Evolutionary conservation across 2,797 vertebrate genomes (phyloP).

Genomic region (Eulemur coronatus): DNA sequence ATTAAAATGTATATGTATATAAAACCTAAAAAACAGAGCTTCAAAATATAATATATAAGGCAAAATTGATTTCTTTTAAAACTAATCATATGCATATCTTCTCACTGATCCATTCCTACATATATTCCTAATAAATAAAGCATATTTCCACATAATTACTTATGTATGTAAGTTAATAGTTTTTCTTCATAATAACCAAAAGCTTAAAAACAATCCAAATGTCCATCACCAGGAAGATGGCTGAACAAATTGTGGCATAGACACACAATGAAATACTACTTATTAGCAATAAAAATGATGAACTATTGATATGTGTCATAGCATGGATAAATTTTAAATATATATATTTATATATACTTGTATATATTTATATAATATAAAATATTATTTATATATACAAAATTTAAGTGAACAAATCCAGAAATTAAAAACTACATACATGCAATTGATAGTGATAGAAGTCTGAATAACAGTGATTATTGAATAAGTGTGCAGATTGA

Average conservation of each 20-base stretch:
- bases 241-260: not conserved
- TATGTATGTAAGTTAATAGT: not conserved
- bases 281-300: not conserved
- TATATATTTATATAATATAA: too few relatives aligned
- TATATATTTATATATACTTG: not conserved
- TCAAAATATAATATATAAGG: not conserved
- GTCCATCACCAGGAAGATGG: not conserved
- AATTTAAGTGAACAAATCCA: not conserved
- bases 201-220: not conserved
- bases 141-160: not conserved
- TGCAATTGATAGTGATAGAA: not conserved
- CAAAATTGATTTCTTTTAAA: not conserved
- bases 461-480: not conserved
- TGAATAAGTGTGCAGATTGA: not conserved
- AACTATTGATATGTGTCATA: not conserved
- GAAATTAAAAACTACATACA: not conserved
- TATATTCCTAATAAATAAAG: not conserved
- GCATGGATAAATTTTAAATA: not conserved
- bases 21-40: not conserved
- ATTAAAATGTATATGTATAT: not conserved
- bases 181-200: not conserved
- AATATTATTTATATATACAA: not conserved
- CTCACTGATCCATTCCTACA: not conserved
- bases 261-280: not conserved
- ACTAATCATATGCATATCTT: not conserved